phyloP scores from a whole-genome alignment of 2,797 vertebrate species.

The Sciurus vulgaris region DNA sequence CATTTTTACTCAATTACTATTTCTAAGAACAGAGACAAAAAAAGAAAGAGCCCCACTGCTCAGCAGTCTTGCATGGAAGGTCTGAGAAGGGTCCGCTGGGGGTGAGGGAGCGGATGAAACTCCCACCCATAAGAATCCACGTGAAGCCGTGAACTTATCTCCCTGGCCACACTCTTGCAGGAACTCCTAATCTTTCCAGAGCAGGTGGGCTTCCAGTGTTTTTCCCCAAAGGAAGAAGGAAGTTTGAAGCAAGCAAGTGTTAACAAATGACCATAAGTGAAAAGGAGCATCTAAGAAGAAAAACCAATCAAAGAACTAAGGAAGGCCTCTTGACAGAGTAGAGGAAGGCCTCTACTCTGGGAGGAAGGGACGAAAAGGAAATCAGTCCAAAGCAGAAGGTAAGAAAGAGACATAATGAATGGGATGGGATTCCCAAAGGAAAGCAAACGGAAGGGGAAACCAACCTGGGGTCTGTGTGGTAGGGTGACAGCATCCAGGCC shows the following conservation, averaged over 20 bases:
- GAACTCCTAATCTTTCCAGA: slow-evolving; percentile 76
- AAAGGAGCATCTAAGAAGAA: not conserved
- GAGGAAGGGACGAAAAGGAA: not conserved
- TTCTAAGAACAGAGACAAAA: slow-evolving; percentile 80
- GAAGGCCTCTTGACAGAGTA: slow-evolving; percentile 59
- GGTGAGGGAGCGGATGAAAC: slow-evolving; percentile 51
- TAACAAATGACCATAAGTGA: not conserved
- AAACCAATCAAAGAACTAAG: slow-evolving; percentile 58
- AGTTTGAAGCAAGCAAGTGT: slow-evolving; percentile 58
- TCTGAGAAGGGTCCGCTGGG: slow-evolving; percentile 68
- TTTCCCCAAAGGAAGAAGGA: slow-evolving; percentile 77
- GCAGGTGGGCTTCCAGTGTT: slow-evolving; percentile 73
- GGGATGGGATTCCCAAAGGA: not conserved
- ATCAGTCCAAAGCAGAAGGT: not conserved
- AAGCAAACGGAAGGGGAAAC: not conserved
- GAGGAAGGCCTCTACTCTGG: slow-evolving; percentile 26
- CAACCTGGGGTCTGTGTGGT: not conserved
- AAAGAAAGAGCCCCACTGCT: slow-evolving; percentile 68
- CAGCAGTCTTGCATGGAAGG: slow-evolving; percentile 68
- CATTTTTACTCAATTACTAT: slow-evolving; percentile 86
- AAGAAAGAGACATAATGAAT: not conserved
- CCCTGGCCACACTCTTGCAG: slow-evolving; percentile 75
- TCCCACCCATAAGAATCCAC: not conserved
- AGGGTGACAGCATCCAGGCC: fast-evolving
- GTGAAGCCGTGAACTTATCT: not conserved